Conservation (phyloP, 37 sponge, comb jelly and placozoan species). For the Geodia barretti region DNA sequence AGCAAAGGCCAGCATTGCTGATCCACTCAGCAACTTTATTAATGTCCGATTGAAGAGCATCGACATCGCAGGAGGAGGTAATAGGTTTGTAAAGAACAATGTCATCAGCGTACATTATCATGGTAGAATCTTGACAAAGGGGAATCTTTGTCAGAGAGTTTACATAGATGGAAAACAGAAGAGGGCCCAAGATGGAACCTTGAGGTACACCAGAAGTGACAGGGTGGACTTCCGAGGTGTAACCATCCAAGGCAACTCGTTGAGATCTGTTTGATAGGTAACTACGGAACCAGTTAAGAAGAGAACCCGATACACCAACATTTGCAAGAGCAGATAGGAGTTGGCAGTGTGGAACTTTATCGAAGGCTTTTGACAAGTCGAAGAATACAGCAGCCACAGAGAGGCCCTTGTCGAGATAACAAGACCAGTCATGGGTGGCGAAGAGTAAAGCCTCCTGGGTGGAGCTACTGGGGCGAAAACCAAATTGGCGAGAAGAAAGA, state of each 20-base stretch:
- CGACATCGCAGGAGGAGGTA: too few species aligned
- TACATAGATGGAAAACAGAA: conserved; percentile 14
- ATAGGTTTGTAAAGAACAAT: too few species aligned
- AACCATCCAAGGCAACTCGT: neutral
- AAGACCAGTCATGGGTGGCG: conserved; percentile 7
- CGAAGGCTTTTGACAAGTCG: neutral
- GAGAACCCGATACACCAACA: neutral
- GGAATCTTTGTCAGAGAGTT: too few species aligned
- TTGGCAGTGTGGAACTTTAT: neutral
- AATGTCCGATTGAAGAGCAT: too few species aligned
- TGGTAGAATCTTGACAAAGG: too few species aligned
- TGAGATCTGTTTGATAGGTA: conserved; percentile 1
- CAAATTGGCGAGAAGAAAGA: conserved; percentile 16
- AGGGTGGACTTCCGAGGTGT: neutral
- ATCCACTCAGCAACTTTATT: too few species aligned
- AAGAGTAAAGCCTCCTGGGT: conserved; percentile 3
- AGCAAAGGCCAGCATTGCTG: too few species aligned
- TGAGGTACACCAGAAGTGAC: conserved; percentile 22
- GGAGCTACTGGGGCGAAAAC: conserved; percentile 12
- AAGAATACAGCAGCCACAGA: conserved; percentile 4
- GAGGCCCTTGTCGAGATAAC: neutral
- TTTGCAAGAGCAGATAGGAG: neutral
- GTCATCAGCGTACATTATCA: too few species aligned
- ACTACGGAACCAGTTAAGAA: neutral
- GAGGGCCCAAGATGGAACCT: conserved; percentile 15